A percentile compares a stretch with the other conserved stretches of the same genome.
Evolutionary conservation across 2,888 invertebrate genomes (phyloP).

Genomic region (Chrysotoxum bicinctum): DNA sequence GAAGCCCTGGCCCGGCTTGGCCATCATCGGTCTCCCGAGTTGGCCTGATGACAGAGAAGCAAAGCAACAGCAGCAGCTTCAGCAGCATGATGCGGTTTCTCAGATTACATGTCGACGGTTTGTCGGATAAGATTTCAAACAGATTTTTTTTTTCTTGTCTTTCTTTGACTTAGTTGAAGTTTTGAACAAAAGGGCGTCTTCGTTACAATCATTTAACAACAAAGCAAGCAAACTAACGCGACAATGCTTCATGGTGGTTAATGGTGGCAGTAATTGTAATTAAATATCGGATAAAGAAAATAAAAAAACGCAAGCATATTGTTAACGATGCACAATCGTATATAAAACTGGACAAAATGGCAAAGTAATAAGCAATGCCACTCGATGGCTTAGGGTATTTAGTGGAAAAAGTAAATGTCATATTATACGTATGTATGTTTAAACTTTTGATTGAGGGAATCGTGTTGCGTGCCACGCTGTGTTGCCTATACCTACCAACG

Average conservation of each 20-base stretch:
- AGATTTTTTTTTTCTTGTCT: not conserved
- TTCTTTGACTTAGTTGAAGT: conserved; percentile 22
- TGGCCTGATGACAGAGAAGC: conserved; percentile 31
- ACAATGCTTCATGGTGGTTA: conserved; percentile 66
- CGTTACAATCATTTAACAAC: conserved; percentile 49
- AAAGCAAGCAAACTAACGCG: conserved; percentile 11
- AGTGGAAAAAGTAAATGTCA: not conserved
- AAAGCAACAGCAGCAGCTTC: conserved; percentile 10
- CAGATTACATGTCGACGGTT: conserved; percentile 66
- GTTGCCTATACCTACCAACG: too few relatives aligned
- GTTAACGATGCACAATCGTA: conserved; percentile 21
- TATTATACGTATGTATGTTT: not conserved
- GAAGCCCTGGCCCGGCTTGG: conserved; percentile 29
- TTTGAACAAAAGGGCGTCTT: conserved; percentile 48
- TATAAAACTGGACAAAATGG: not conserved
- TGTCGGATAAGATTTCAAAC: conserved; percentile 58
- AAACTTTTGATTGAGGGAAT: conserved; percentile 42
- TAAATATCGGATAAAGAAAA: conserved; percentile 58
- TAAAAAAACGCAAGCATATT: conserved; percentile 5
- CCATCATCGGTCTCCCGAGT: conserved; percentile 41
- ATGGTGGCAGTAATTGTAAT: conserved; percentile 69
- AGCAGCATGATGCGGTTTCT: conserved; percentile 60
- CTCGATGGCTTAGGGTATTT: not conserved
- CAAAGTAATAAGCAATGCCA: conserved; percentile 28
- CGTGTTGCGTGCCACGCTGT: conserved; percentile 44